A percentile compares a stretch with the other conserved stretches of the same genome.
phyloP scores from a whole-genome alignment of 2,797 vertebrate species.

The Pangasius mekongensis region DNA sequence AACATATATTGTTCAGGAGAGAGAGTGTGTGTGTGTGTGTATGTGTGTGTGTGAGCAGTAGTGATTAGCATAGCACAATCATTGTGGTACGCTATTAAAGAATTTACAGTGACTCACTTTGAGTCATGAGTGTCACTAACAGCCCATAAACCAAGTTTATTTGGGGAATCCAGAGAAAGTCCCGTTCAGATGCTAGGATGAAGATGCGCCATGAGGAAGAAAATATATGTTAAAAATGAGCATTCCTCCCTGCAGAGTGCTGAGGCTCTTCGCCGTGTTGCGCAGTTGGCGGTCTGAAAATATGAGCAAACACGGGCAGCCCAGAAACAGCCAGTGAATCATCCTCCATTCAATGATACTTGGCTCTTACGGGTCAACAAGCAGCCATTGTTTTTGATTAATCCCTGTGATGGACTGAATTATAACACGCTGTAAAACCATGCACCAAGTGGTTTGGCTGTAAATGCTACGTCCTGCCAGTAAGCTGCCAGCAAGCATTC shows the following conservation, averaged over 20 bases:
- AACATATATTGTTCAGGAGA: neutral
- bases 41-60: neutral
- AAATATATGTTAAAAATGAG: neutral
- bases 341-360: neutral
- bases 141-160: neutral
- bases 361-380: constrained; percentile 1
- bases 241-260: neutral
- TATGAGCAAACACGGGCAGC: neutral
- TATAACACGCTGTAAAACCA: constrained; percentile 4
- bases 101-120: neutral
- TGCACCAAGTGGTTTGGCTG: constrained; percentile 7
- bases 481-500: constrained; percentile 18
- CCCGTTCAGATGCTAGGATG: neutral
- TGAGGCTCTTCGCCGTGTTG: neutral
- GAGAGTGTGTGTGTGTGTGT: neutral
- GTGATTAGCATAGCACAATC: constrained; percentile 23
- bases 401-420: constrained; percentile 15
- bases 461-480: neutral
- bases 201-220: neutral
- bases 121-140: neutral
- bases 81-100: neutral
- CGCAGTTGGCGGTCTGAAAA: neutral
- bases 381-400: constrained; percentile 2
- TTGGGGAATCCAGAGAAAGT: neutral
- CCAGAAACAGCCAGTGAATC: neutral